Conservation (phyloP, 2,888 invertebrate genomes). For the Opisthograptis luteolata region DNA sequence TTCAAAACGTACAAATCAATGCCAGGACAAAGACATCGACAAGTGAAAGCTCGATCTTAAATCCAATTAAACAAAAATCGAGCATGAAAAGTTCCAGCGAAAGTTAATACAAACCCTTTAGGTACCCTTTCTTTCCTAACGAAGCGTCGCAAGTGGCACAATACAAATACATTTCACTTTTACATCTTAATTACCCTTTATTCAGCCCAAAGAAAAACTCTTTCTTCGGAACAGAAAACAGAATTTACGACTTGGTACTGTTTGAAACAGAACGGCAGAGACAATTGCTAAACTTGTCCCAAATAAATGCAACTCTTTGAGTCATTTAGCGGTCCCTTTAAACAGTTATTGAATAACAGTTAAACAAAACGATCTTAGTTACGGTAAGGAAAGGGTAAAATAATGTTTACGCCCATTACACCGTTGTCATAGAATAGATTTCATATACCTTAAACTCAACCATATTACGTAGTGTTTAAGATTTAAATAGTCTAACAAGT, state of each 20-base stretch:
- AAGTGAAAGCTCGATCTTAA: constrained; percentile 28
- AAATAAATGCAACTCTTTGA: constrained; percentile 78
- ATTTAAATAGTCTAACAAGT: background rate
- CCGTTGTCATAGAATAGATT: constrained; percentile 32
- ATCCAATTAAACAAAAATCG: constrained; percentile 21
- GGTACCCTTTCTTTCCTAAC: constrained; percentile 47
- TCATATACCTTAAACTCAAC: constrained; percentile 24
- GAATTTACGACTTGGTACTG: constrained; percentile 69
- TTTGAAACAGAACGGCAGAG: constrained; percentile 53
- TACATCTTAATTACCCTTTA: constrained; percentile 79
- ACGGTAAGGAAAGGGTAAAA: constrained; percentile 76
- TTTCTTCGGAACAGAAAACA: constrained; percentile 59
- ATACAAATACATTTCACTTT: constrained; percentile 76
- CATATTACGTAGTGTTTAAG: constrained; percentile 10
- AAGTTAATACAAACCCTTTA: constrained; percentile 64
- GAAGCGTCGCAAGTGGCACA: constrained; percentile 64
- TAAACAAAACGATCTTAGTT: constrained; percentile 66
- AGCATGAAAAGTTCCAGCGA: constrained; percentile 60
- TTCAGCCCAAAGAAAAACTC: constrained; percentile 54
- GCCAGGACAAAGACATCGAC: background rate
- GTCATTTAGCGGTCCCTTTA: constrained; percentile 71
- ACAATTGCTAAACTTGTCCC: constrained; percentile 59
- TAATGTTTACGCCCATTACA: constrained; percentile 48
- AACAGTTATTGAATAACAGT: constrained; percentile 62
- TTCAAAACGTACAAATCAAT: background rate